A percentile compares a stretch with the other conserved stretches of the same genome.
Evolutionary conservation across 2,113 vertebrate species (phyloP).

Genomic region (Sylvilagus bachmani): DNA sequence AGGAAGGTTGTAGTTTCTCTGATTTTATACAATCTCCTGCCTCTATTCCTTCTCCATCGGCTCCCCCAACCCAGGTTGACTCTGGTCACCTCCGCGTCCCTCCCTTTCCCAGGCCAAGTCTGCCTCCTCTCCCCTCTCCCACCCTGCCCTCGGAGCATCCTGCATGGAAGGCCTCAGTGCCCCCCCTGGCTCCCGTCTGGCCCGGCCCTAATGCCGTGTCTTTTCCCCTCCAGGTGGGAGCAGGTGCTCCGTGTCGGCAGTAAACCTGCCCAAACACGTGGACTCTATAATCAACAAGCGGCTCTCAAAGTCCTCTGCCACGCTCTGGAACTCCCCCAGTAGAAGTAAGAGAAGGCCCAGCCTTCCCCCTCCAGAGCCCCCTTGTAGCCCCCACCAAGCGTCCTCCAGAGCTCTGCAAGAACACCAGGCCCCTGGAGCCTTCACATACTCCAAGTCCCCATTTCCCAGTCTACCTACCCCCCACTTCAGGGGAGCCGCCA

Average conservation of each 20-base stretch:
- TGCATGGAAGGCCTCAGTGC: slow-evolving; percentile 84
- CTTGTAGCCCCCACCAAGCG: slow-evolving; percentile 75
- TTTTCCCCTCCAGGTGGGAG: slow-evolving; percentile 96
- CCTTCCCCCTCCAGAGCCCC: slow-evolving; percentile 84
- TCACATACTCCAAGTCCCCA: slow-evolving; percentile 38
- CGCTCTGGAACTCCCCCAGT: slow-evolving; percentile 99
- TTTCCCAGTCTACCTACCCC: slow-evolving; percentile 50
- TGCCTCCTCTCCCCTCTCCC: slow-evolving; percentile 67
- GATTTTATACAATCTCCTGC: slow-evolving; percentile 65
- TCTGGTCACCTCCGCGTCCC: slow-evolving; percentile 63
- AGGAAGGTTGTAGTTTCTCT: slow-evolving; percentile 58
- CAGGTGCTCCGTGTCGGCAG: slow-evolving; percentile 98
- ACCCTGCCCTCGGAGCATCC: slow-evolving; percentile 73
- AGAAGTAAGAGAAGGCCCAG: slow-evolving; percentile 96
- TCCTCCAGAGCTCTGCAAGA: slow-evolving; percentile 80
- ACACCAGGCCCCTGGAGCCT: slow-evolving; percentile 73
- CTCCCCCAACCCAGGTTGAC: slow-evolving; percentile 70
- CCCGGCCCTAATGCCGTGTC: slow-evolving; percentile 90
- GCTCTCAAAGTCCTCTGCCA: slow-evolving; percentile 99
- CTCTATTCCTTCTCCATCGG: slow-evolving; percentile 72
- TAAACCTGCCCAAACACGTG: slow-evolving; percentile 99
- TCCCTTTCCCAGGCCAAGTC: slow-evolving; percentile 61
- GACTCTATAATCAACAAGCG: slow-evolving; percentile 99
- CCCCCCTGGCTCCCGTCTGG: slow-evolving; percentile 78
- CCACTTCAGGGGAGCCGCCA: slow-evolving; percentile 21